Conservation (phyloP, 2,888 invertebrate species). For the Tribolium freemani region DNA sequence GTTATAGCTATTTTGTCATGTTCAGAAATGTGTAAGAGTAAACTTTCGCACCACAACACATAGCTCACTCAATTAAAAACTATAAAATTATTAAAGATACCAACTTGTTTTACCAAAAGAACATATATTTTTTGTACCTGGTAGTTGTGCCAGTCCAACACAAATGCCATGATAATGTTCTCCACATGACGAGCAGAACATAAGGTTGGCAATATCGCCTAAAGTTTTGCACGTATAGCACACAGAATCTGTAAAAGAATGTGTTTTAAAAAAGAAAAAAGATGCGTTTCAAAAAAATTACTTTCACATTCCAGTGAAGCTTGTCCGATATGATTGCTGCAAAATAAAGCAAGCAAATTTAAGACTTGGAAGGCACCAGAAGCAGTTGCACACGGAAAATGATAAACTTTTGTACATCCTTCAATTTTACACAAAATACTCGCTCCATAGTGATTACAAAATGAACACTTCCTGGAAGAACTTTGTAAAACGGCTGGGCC, state of each 20-base stretch:
- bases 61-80: too few species aligned
- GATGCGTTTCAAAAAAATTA: conserved; percentile 51
- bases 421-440: conserved; percentile 88
- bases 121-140: conserved; percentile 72
- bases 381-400: conserved; percentile 95
- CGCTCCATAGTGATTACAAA: conserved; percentile 91
- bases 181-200: conserved; percentile 94
- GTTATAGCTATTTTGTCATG: too few species aligned
- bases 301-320: conserved; percentile 86
- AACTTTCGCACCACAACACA: too few species aligned
- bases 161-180: conserved; percentile 95
- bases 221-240: conserved; percentile 88
- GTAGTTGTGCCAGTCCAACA: conserved; percentile 84
- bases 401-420: conserved; percentile 87
- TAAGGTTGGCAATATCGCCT: conserved; percentile 88
- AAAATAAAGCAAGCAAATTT: conserved; percentile 84
- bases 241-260: conserved; percentile 73
- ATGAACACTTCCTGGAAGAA: conserved; percentile 82
- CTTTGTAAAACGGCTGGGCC: conserved; percentile 76
- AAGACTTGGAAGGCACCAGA: conserved; percentile 92
- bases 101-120: neutral
- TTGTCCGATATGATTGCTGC: conserved; percentile 90
- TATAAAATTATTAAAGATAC: neutral
- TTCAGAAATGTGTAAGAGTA: too few species aligned
- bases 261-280: conserved; percentile 51